Base-by-base conservation (phyloP, 2,797 vertebrate genomes). In the Sebastes trivittatus region DNA sequence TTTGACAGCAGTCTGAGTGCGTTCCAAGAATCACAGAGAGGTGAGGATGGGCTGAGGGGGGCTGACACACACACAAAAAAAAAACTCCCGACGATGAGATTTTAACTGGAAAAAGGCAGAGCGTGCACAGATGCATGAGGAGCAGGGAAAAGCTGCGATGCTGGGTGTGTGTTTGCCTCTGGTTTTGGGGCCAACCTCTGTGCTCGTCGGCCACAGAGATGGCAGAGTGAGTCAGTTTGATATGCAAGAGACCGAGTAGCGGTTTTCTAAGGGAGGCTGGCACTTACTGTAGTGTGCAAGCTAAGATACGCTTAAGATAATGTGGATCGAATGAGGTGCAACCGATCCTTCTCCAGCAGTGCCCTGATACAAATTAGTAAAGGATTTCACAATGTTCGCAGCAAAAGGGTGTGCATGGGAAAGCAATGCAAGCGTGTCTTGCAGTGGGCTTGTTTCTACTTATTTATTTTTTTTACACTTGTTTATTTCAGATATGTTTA, bases 151-250 rank as follows among this genome's bases (percentile, higher is more conserved):
- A 78, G 49, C 69, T 60, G 55, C 34, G 32, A 72, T 36, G 71
- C 42, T 59, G 32, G 49, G 71, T 65, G 68, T 56, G 8, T 23
- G 30, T 59, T 46, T 64, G 60, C 69, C 22, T 75, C 68, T 38
- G 5, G 4, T 82, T 69, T 59, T 52, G 7, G 82, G 95, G 89
- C 93, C 93, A 93, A 92, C 83, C 92, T 94, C 81, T 92, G 92
- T 93, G 61, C 58, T 92, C 82, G 88, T 87, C 89, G 82, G 90
- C 88, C 91, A 90, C 78, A 83, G 86, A 85, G 94, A 96, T 94
- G 91, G 80, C 90, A 94, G 91, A 93, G 59, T 85, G 71, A 87
- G 56, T 46, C 38, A 34, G 70, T 60, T 87, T 82, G 36, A 86
- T 71, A 30, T 78, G 69, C 22, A 78, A 72, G 46, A 81, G 11